Evolutionary conservation across 2,797 vertebrate species (phyloP), one percentile per base, ranked within the genome.

Genomic region (Morelia viridis): DNA sequence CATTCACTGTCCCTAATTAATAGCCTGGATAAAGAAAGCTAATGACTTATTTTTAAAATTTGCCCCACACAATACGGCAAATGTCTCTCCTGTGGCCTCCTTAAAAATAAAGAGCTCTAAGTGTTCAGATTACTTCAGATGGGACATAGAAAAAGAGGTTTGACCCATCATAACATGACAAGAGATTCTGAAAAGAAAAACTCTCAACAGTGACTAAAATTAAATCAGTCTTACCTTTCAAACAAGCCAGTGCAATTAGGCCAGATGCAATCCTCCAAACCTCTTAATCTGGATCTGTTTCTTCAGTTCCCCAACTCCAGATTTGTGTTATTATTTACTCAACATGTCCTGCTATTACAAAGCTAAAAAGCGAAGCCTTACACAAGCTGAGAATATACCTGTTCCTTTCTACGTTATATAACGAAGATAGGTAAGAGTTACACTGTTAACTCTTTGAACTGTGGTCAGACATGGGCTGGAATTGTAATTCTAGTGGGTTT

Each of bases 1-100:
- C 89, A 89, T 60, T 19, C 4, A 91, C 62, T 4, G 71, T 91
- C 90, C 68, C 24, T 93, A 94, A 65, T 24, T 91, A 89, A 94
- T 88, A 12, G 15, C 6, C 62, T 92, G 58, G 35, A 61, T 41
- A 1, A 60, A 91, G 31, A 71, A 91, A 84, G 11, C 50, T 62
- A 41, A 87, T 35, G 93, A 71, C 1, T 87, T 93, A 58, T 31
- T 91, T 58, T 46, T 91, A 22, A 92, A 57, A 46, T 91, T 92
- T 94, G 65, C 0, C 65, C 90, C 9, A 4, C 3, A 0, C 89
- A 91, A 91, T 17, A 84, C 1, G 61, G 50, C 1, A 90, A 26
- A 22, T 61, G 89, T 1, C 4, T 93, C 90, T 26, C 68, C 0
- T 17, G 17, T 84, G 1, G 1, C 85, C 90, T 41, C 80, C 58